Evolutionary conservation across 1,140 invertebrate species (phyloP), one percentile per base, ranked within the genome.

Genomic region (Antheraea pernyi): DNA sequence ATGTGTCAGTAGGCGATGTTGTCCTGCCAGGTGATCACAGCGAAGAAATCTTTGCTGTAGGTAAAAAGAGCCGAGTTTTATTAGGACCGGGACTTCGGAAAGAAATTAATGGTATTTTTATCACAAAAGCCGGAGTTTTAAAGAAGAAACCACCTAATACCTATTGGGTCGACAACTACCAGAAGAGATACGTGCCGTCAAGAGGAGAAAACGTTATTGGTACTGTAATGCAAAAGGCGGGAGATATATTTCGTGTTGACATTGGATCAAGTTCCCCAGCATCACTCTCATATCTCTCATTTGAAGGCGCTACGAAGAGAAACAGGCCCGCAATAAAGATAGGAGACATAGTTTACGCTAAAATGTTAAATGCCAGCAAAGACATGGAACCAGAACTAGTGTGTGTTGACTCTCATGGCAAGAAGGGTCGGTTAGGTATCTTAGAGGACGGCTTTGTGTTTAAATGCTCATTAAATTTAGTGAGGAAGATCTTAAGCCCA

Each of bases 221-320:
- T 18, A 93, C 98, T 48, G 95, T 99, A 0, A 94, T 94, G 0
- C 95, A 96, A 71, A 97, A 97, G 86, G 92, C 94, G 0, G 96
- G 96, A 0, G 97, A 98, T 81, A 94, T 95, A 68, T 97, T 96
- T 74, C 95, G 95, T 81, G 95, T 98, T 0, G 97, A 99, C 80
- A 96, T 99, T 71, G 98, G 98, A 11, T 93, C 95, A 1, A 96
- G 95, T 80, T 98, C 98, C 83, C 92, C 93, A 6, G 98, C 98
- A 1, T 95, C 96, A 0, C 92, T 99, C 11, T 97, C 97, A 0
- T 97, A 97, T 80, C 79, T 94, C n/a, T 94, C 94, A 0, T 99
- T 99, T 90, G 98, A 99, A 94, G 96, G 97, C 60, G 97, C 98
- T 0, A 99, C 98, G 0, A 99, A 99, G 89, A 98, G 98, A 85